These are phyloP conservation scores for Podarcis raffonei DNA, from an alignment of 2,113 vertebrate genomes.

Conservation along the genomic window DNA sequence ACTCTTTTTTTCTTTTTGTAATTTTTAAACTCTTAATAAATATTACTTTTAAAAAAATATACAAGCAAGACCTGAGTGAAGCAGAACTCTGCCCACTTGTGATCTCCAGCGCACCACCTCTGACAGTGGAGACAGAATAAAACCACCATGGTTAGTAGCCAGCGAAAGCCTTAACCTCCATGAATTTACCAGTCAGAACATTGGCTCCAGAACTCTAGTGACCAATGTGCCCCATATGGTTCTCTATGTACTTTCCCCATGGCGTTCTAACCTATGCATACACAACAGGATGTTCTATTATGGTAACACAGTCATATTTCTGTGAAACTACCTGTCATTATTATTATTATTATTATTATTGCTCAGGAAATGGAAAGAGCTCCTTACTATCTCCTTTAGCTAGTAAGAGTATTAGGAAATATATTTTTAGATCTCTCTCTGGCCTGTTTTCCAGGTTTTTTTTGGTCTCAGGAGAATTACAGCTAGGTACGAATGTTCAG, in stretches of 20 bases:
- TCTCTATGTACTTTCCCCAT: conserved; percentile 19
- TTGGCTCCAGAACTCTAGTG: not conserved
- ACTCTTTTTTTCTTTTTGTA: too few species aligned
- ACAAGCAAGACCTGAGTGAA: too few species aligned
- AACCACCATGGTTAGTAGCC: too few species aligned
- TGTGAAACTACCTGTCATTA: not conserved
- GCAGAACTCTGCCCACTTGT: too few species aligned
- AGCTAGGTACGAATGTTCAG: conserved; percentile 37
- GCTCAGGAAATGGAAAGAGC: conserved; percentile 33
- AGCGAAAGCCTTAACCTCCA: too few species aligned
- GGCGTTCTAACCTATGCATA: conserved; percentile 18
- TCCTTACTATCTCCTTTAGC: conserved; percentile 43
- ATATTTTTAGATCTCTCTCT: conserved; percentile 64
- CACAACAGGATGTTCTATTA: conserved; percentile 29
- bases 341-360: conserved; percentile 31
- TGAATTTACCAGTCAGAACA: not conserved
- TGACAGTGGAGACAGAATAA: too few species aligned
- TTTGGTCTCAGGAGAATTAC: conserved; percentile 50
- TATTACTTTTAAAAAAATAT: too few species aligned
- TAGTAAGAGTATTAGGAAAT: conserved; percentile 38
- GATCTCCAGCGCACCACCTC: too few species aligned
- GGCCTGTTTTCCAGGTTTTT: conserved; percentile 38
- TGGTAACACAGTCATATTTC: conserved; percentile 43
- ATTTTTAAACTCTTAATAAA: too few species aligned
- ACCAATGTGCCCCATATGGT: not conserved